Percentiles rank a stretch among this genome's conserved stretches.
Conservation (phyloP, 2,888 invertebrate genomes). For the Nebria salina region DNA sequence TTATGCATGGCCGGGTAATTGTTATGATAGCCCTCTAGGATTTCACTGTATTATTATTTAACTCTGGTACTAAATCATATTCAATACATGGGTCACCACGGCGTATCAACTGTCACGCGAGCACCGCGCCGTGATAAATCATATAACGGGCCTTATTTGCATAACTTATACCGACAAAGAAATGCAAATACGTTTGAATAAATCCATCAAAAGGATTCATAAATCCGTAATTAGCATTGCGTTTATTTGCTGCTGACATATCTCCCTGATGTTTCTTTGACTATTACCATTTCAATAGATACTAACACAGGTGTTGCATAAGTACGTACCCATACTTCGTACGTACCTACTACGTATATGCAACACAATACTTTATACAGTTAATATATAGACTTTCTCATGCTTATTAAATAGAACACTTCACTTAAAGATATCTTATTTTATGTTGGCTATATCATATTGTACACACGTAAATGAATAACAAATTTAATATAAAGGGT, state of each 20-base stretch:
- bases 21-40: constrained; percentile 1
- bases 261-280: constrained; percentile 4
- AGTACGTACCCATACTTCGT: not conserved
- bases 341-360: not conserved
- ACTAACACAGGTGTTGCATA: constrained; percentile 9
- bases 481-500: too few species aligned
- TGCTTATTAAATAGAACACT: too few species aligned
- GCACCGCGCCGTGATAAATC: constrained; percentile 12
- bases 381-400: not conserved
- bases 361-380: not conserved
- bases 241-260: constrained; percentile 12
- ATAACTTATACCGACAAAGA: constrained; percentile 14
- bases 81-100: not conserved
- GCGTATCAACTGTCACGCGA: not conserved
- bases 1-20: not conserved
- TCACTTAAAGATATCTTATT: too few species aligned
- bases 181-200: constrained; percentile 16
- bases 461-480: too few species aligned
- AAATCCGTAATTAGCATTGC: constrained; percentile 18
- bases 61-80: not conserved
- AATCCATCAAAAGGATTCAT: constrained; percentile 21
- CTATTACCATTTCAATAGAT: constrained; percentile 14
- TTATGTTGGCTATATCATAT: too few species aligned
- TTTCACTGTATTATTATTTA: not conserved
- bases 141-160: constrained; percentile 12